phyloP scores from a whole-genome alignment of 2,888 invertebrate genomes.

The Nomada goodeniana region DNA sequence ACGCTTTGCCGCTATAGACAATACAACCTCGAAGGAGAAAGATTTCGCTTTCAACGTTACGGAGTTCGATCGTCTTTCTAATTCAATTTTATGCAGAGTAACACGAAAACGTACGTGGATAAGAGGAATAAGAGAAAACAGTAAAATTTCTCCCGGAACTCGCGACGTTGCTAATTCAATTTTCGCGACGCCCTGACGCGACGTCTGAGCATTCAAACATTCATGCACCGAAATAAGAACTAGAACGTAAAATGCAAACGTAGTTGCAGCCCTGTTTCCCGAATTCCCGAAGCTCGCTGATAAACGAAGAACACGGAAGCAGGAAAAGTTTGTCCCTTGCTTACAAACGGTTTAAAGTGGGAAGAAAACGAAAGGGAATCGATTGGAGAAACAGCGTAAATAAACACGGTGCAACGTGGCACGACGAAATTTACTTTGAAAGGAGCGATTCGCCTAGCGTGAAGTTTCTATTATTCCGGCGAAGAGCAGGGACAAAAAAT shows the following conservation, averaged over 20 bases:
- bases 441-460: neutral
- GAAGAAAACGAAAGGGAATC: too few relatives aligned
- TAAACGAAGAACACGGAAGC: neutral
- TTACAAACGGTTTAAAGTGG: neutral
- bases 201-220: neutral
- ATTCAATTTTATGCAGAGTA: neutral
- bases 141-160: neutral
- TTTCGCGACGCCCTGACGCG: neutral
- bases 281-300: neutral
- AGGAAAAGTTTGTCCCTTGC: neutral
- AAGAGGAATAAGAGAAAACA: neutral
- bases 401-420: neutral
- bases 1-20: too few relatives aligned
- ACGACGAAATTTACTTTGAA: neutral
- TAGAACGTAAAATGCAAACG: neutral
- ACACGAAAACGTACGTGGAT: too few relatives aligned
- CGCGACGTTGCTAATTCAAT: conserved; percentile 23
- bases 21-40: too few relatives aligned
- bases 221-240: neutral
- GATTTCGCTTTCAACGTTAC: too few relatives aligned
- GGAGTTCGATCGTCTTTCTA: neutral
- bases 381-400: neutral
- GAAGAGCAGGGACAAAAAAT: neutral
- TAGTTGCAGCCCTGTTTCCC: neutral
- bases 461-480: neutral